Evolutionary conservation across 1,140 invertebrate species (phyloP).

Genomic region (Sycobia sp.): DNA sequence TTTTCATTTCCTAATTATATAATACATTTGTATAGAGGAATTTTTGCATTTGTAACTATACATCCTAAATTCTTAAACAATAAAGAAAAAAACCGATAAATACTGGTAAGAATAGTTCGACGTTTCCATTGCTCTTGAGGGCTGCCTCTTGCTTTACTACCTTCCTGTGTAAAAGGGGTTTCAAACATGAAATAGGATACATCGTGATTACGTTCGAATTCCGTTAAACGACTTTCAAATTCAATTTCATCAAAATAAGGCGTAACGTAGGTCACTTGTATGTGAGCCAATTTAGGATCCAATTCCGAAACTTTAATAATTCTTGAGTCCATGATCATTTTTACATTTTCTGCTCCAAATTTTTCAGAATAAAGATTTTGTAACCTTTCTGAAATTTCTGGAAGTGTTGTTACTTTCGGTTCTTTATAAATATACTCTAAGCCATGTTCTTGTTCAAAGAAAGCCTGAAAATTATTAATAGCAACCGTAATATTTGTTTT

Average conservation of each 20-base stretch:
- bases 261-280: constrained; percentile 88
- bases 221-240: constrained; percentile 69
- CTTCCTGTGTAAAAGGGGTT: constrained; percentile 88
- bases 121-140: constrained; percentile 89
- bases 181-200: constrained; percentile 88
- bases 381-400: constrained; percentile 89
- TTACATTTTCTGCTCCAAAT: constrained; percentile 82
- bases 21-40: no score
- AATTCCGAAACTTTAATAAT: constrained; percentile 78
- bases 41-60: no score
- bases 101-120: constrained; percentile 83
- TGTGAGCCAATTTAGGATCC: constrained; percentile 84
- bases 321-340: constrained; percentile 90
- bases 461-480: constrained; percentile 64
- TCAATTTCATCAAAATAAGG: constrained; percentile 79
- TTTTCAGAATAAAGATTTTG: constrained; percentile 81
- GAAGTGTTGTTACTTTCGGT: constrained; percentile 89
- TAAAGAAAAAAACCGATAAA: no score
- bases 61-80: no score
- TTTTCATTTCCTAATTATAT: no score
- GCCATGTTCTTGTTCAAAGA: constrained; percentile 90
- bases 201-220: constrained; percentile 88
- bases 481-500: no score
- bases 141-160: constrained; percentile 72
- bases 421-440: constrained; percentile 96